Percentiles rank a stretch among this genome's conserved stretches.
Evolutionary conservation across 2,888 invertebrate genomes (phyloP).

Genomic region (Notocelia uddmanniana): DNA sequence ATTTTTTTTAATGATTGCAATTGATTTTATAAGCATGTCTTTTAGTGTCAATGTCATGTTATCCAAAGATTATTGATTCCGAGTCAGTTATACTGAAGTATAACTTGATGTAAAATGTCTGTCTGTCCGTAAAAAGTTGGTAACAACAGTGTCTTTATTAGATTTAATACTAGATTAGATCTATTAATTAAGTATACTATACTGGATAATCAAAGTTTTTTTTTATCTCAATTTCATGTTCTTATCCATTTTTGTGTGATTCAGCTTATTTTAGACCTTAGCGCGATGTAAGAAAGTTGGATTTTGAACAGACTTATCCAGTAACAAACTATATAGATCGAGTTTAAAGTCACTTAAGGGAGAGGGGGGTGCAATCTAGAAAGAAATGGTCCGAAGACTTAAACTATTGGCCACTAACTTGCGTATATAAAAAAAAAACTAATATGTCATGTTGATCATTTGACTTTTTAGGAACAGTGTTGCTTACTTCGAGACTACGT

Average conservation of each 20-base stretch:
- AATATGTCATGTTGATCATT: not conserved
- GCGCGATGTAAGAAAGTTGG: not conserved
- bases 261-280: not conserved
- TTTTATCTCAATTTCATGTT: not conserved
- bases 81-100: slow-evolving; percentile 57
- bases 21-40: slow-evolving; percentile 46
- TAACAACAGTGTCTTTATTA: slow-evolving; percentile 50
- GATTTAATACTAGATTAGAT: slow-evolving; percentile 52
- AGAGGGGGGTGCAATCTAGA: slow-evolving; percentile 31
- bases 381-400: slow-evolving; percentile 30
- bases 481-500: too few relatives aligned
- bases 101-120: slow-evolving; percentile 50
- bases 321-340: slow-evolving; percentile 13
- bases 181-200: slow-evolving; percentile 62
- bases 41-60: slow-evolving; percentile 59
- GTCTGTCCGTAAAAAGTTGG: slow-evolving; percentile 42
- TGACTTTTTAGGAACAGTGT: too few relatives aligned
- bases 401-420: slow-evolving; percentile 19
- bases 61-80: slow-evolving; percentile 62
- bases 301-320: slow-evolving; percentile 29
- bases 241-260: not conserved
- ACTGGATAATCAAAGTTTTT: slow-evolving; percentile 13
- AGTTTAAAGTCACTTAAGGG: slow-evolving; percentile 17
- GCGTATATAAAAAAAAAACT: not conserved
- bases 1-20: slow-evolving; percentile 37